Evolutionary conservation across 1,140 invertebrate genomes (phyloP).

Genomic region (Macrocentrus cingulum): DNA sequence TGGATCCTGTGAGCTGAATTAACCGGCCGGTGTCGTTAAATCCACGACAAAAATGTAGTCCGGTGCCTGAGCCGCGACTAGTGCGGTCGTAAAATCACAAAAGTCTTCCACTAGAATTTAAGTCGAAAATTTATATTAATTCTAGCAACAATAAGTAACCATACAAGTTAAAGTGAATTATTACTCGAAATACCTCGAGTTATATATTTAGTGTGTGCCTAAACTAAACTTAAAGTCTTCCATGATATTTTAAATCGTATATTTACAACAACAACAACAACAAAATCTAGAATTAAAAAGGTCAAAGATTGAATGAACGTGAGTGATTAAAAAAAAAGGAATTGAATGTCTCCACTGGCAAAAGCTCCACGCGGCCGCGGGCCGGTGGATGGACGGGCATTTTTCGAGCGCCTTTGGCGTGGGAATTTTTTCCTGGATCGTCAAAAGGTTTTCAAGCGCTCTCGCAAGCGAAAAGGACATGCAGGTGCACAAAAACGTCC

Average conservation of each 20-base stretch:
- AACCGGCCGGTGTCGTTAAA: slow-evolving; percentile 3
- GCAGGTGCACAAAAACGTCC: slow-evolving; percentile 27
- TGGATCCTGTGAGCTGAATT: slow-evolving; percentile 1
- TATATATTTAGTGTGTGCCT: too few relatives aligned
- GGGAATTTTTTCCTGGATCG: slow-evolving; percentile 52
- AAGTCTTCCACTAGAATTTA: slow-evolving; percentile 49
- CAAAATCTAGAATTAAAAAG: too few relatives aligned
- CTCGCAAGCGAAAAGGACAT: slow-evolving; percentile 47
- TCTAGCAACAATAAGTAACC: background rate
- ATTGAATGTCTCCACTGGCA: slow-evolving; percentile 42
- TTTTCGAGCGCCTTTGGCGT: slow-evolving; percentile 52
- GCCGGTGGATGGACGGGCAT: slow-evolving; percentile 51
- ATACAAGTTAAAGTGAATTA: too few relatives aligned
- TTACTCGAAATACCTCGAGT: too few relatives aligned
- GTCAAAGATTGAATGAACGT: too few relatives aligned
- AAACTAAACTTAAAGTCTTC: too few relatives aligned
- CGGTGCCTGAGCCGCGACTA: slow-evolving; percentile 13
- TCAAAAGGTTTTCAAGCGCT: slow-evolving; percentile 45
- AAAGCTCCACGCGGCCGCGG: slow-evolving; percentile 51
- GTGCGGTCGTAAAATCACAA: slow-evolving; percentile 46
- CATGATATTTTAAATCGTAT: too few relatives aligned
- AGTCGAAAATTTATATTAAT: slow-evolving; percentile 2
- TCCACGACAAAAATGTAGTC: slow-evolving; percentile 23
- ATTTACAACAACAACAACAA: too few relatives aligned
- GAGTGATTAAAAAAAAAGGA: too few relatives aligned